Conservation (phyloP, 2,113 vertebrate species). For the Sapayoa aenigma region DNA sequence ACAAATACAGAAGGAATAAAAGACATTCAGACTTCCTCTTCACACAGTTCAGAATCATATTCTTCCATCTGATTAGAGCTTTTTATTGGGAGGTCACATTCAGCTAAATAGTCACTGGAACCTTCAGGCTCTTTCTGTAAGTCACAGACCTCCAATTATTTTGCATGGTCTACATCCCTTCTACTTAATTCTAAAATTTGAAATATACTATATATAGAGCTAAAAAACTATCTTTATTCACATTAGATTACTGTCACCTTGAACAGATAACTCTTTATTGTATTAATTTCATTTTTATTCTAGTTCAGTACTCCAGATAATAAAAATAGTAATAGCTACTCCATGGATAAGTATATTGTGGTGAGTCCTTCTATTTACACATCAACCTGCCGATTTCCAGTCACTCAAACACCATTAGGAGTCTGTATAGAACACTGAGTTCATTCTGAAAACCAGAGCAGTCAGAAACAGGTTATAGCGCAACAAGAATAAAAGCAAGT, state of each 20-base stretch:
- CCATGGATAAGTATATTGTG: not conserved
- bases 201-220: not conserved
- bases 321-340: not conserved
- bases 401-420: not conserved
- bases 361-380: not conserved
- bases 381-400: not conserved
- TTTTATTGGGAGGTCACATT: not conserved
- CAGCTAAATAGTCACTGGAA: not conserved
- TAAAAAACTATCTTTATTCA: not conserved
- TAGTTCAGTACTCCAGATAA: not conserved
- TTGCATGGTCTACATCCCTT: not conserved
- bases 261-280: not conserved
- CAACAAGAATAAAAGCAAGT: not conserved
- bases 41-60: not conserved
- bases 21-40: not conserved
- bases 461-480: not conserved
- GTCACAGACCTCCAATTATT: not conserved
- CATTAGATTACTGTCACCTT: not conserved
- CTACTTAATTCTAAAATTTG: not conserved
- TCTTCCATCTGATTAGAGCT: not conserved
- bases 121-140: not conserved
- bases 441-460: not conserved
- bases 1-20: not conserved
- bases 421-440: not conserved
- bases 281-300: not conserved